Evolutionary conservation across 1,140 invertebrate genomes (phyloP), one percentile per base, ranked within the genome.

Genomic region (Drosophila arizonae): DNA sequence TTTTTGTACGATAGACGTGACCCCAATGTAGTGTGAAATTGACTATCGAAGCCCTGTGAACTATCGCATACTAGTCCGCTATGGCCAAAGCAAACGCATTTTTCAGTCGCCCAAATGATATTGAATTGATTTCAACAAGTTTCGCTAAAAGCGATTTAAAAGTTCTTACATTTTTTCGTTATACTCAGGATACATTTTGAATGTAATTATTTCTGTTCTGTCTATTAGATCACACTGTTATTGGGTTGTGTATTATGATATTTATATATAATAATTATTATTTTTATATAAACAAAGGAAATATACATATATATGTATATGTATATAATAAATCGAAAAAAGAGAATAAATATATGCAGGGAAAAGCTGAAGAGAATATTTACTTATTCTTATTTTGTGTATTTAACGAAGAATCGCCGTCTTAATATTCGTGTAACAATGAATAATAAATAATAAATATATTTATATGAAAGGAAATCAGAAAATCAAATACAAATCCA

Each of bases 61-160:
- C 82, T 76, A 66, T 79, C 82, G 82, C 79, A 55, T 76, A 81
- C 81, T 87, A 86, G 81, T 87, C 81, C 71, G 54, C 62, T 56
- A 71, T 79, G 76, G 76, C 76, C 76, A 79, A 79, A 79, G 73
- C 64, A 68, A 76, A 10, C 50, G 45, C 72, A 54, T 50, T 58
- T 46, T 79, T 54, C 24, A 70, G 65, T 65, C 30, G 66, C 64
- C 52, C 46, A 51, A 58, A 48, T 26, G 43, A 54, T 51, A 55
- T 64, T 39, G 28, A 33, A 28, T 46, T 58, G 55, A 41, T 21
- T 48, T 24, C 33, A 63, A 28, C 54, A 30, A 28, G 39, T 13
- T 26, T 2, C 26, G 58, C 45, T 64, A 39, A 0, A 69, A 58
- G 45, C 52, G 55, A 48, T 24, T 56, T 48, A 39, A 6, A 50